Percentiles rank a stretch among this genome's conserved stretches.
Conservation (phyloP, 2,797 vertebrate genomes). For the Chiroxiphia lanceolata region DNA sequence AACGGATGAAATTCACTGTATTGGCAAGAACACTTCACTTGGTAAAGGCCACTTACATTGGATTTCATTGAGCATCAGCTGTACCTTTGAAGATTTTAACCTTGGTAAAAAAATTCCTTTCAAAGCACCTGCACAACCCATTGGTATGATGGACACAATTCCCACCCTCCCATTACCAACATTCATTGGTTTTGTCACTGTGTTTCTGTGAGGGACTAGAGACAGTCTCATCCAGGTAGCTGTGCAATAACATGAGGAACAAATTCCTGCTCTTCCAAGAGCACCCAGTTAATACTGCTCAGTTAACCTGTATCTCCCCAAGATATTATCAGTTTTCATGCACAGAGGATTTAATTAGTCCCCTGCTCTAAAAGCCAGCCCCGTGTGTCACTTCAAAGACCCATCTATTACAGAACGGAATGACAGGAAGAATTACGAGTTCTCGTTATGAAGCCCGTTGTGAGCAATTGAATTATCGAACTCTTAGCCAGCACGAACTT, state of each 20-base stretch:
- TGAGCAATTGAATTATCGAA: conserved; percentile 25
- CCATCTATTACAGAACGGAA: conserved; percentile 12
- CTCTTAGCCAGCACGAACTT: not conserved
- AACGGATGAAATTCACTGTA: not conserved
- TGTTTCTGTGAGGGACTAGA: not conserved
- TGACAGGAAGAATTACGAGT: conserved; percentile 36
- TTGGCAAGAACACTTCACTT: not conserved
- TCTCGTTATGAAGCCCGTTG: conserved; percentile 21
- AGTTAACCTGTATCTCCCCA: not conserved
- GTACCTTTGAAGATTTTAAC: not conserved
- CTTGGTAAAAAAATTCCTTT: not conserved
- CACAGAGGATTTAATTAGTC: conserved; percentile 42
- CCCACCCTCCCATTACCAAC: not conserved
- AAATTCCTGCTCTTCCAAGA: not conserved
- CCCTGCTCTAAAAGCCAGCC: conserved; percentile 42
- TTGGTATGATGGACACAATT: not conserved
- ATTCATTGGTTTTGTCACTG: not conserved
- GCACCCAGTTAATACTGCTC: not conserved
- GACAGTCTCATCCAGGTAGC: not conserved
- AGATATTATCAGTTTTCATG: not conserved
- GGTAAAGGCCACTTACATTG: not conserved
- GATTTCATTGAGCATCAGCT: not conserved
- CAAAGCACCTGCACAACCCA: not conserved
- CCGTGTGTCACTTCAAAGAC: conserved; percentile 41
- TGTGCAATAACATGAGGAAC: not conserved